A percentile compares a stretch with the other conserved stretches of the same genome.
These are phyloP conservation scores for Aricia agestis DNA, from an alignment of 1,140 invertebrate genomes.

Conservation along the genomic window DNA sequence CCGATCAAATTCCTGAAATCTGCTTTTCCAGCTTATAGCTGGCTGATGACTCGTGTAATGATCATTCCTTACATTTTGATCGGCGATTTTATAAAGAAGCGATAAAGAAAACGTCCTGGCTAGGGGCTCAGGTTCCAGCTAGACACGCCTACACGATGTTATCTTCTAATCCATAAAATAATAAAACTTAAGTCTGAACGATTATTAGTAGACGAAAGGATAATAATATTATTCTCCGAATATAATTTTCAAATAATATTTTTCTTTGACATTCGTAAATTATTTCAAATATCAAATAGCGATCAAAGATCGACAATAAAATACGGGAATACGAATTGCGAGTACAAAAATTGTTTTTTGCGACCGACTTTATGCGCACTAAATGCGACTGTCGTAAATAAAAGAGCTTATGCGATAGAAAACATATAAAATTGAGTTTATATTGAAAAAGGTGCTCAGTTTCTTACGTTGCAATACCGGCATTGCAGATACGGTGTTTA, in stretches of 20 bases:
- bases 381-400: slow-evolving; percentile 11
- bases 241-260: not conserved
- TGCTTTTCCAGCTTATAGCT: too few relatives aligned
- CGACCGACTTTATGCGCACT: slow-evolving; percentile 11
- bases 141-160: too few relatives aligned
- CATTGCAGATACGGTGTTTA: slow-evolving; percentile 28
- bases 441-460: slow-evolving; percentile 15
- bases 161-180: too few relatives aligned
- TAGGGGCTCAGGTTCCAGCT: too few relatives aligned
- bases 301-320: not conserved
- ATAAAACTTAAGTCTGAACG: too few relatives aligned
- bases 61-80: too few relatives aligned
- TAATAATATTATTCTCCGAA: not conserved
- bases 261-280: not conserved
- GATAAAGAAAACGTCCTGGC: too few relatives aligned
- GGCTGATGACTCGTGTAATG: too few relatives aligned
- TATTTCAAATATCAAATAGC: not conserved
- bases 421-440: slow-evolving; percentile 15
- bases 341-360: slow-evolving; percentile 9
- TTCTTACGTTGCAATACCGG: slow-evolving; percentile 13
- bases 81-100: too few relatives aligned
- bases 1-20: too few relatives aligned
- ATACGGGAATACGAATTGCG: not conserved
- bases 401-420: slow-evolving; percentile 9
- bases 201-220: not conserved